A percentile compares a stretch with the other conserved stretches of the same genome.
phyloP scores from a whole-genome alignment of 2,888 invertebrate genomes.

The Agrotis clavis region DNA sequence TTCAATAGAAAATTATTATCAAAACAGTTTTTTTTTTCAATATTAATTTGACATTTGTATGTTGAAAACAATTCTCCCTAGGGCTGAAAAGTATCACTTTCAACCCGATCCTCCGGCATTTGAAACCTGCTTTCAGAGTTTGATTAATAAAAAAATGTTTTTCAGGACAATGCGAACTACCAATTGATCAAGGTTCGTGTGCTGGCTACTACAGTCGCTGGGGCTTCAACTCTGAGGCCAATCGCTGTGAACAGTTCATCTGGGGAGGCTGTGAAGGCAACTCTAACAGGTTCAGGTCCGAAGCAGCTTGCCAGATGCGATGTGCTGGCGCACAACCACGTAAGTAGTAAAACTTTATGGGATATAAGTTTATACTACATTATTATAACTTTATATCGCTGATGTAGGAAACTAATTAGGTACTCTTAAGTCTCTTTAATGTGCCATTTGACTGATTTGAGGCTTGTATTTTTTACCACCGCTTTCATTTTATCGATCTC shows the following conservation, averaged over 20 bases:
- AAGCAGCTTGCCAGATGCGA: conserved; percentile 95
- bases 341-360: conserved; percentile 81
- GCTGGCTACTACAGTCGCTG: conserved; percentile 94
- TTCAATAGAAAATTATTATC: no score
- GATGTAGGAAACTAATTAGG: background rate
- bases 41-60: no score
- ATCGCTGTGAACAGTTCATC: conserved; percentile 93
- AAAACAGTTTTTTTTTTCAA: no score
- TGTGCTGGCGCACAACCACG: conserved; percentile 93
- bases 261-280: conserved; percentile 98
- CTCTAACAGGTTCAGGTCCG: conserved; percentile 95
- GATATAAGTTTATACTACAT: no score
- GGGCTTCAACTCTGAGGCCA: conserved; percentile 93
- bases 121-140: no score
- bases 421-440: background rate
- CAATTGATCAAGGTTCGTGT: conserved; percentile 94
- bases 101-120: no score
- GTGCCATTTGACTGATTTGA: background rate
- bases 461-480: conserved; percentile 2
- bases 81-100: no score
- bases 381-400: background rate
- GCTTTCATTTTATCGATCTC: background rate
- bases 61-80: no score
- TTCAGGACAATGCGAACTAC: conserved; percentile 94
- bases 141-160: background rate